These are phyloP conservation scores for Pteropus alecto DNA, from an alignment of 2,113 vertebrate genomes.

Conservation along the genomic window DNA sequence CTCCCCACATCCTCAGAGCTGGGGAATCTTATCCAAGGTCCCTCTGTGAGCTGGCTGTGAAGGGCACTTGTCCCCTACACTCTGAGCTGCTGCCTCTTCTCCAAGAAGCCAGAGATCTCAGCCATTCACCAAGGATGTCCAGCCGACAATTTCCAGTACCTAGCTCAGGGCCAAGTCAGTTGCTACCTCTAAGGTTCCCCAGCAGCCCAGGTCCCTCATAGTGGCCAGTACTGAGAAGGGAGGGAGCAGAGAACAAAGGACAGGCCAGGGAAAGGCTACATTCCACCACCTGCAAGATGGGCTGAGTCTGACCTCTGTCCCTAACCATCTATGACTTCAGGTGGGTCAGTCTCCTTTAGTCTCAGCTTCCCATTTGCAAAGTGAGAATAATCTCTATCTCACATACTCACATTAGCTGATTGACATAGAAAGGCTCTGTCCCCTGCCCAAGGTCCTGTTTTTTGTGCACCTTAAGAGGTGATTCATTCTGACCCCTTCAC, in stretches of 20 bases:
- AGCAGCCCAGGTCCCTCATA: constrained; percentile 82
- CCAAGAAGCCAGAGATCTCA: constrained; percentile 68
- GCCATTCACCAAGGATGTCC: constrained; percentile 76
- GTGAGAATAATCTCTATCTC: background rate
- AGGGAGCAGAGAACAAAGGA: background rate
- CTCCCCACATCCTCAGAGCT: background rate
- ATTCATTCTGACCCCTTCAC: background rate
- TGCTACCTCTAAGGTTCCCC: constrained; percentile 76
- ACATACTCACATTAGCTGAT: background rate
- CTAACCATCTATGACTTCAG: background rate
- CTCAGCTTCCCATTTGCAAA: background rate
- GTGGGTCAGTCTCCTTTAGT: background rate
- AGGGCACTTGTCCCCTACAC: background rate
- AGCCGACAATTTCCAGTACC: constrained; percentile 83
- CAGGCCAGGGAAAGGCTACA: background rate
- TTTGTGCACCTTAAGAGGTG: background rate
- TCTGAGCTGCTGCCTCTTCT: background rate
- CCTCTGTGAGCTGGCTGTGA: background rate
- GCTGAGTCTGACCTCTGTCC: background rate
- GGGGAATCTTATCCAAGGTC: background rate
- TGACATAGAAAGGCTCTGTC: background rate
- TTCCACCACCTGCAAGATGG: background rate
- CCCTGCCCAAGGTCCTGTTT: background rate
- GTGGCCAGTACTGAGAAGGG: constrained; percentile 82
- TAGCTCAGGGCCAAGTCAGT: constrained; percentile 78